Conservation (phyloP, 2,113 vertebrate genomes). For the Okapia johnstoni region DNA sequence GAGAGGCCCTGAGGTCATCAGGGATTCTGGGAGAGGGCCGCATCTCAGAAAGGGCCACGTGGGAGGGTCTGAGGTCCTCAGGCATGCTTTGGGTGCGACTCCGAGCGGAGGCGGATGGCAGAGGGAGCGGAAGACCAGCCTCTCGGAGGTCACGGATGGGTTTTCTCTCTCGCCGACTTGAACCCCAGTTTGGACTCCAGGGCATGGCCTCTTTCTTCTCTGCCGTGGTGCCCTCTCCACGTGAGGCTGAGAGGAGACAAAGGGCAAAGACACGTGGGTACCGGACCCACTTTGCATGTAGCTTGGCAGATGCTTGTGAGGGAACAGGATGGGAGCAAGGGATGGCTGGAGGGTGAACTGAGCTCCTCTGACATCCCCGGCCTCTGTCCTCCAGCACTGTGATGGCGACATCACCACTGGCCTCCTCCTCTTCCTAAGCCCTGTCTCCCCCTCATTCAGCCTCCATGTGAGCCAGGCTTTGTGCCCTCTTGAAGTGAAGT, state of each 20-base stretch:
- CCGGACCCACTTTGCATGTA: not conserved
- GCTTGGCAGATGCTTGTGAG: not conserved
- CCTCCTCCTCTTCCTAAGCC: not conserved
- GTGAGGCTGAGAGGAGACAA: not conserved
- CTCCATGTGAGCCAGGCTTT: fast-evolving
- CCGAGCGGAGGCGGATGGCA: fast-evolving
- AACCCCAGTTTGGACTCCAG: not conserved
- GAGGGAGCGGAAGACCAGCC: not conserved
- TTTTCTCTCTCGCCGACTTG: not conserved
- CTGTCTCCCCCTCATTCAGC: not conserved
- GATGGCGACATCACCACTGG: not conserved
- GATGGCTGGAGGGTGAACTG: no score
- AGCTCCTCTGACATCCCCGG: fast-evolving
- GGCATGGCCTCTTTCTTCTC: not conserved
- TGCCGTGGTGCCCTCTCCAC: not conserved
- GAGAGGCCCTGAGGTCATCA: not conserved
- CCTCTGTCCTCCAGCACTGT: not conserved
- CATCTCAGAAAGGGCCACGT: not conserved
- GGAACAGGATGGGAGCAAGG: fast-evolving
- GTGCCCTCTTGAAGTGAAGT: not conserved
- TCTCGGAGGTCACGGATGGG: fast-evolving
- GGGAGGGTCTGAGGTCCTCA: not conserved
- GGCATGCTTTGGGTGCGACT: not conserved
- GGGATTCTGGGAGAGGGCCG: not conserved
- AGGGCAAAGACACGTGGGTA: not conserved